Evolutionary conservation across 2,113 vertebrate genomes (phyloP).

Genomic region (Todiramphus saurophagus): DNA sequence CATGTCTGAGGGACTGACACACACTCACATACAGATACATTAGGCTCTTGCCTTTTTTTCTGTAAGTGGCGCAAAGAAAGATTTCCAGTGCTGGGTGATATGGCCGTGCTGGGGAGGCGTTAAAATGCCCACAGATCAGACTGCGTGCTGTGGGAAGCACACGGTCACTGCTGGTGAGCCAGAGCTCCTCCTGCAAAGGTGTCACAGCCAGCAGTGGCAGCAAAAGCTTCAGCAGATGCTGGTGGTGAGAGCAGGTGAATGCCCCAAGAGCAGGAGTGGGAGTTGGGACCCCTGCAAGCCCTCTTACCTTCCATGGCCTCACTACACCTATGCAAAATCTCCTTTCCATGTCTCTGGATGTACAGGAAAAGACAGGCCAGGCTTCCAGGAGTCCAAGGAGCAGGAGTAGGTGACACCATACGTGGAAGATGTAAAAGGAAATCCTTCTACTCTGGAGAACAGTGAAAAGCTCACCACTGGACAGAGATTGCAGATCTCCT

Average conservation of each 20-base stretch:
- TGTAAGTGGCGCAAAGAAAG: accelerated
- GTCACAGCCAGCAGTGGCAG: accelerated
- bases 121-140: not conserved
- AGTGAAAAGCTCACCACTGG: not conserved
- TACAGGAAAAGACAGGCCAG: not conserved
- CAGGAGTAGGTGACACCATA: not conserved
- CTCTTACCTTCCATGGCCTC: not conserved
- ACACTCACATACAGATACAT: accelerated
- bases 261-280: too few species aligned
- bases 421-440: not conserved
- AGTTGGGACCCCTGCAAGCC: not conserved
- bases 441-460: not conserved
- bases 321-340: accelerated
- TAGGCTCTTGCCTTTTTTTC: not conserved
- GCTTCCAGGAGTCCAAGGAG: not conserved
- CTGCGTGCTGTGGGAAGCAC: accelerated
- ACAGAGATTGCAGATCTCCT: not conserved
- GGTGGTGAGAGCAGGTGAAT: not conserved
- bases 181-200: not conserved
- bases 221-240: not conserved
- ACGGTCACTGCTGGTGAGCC: accelerated
- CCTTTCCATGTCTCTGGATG: not conserved
- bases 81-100: not conserved
- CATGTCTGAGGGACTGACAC: not conserved
- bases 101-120: not conserved